Base-by-base conservation (phyloP, 2,113 vertebrate species). In the Hippocampus mohnikei region DNA sequence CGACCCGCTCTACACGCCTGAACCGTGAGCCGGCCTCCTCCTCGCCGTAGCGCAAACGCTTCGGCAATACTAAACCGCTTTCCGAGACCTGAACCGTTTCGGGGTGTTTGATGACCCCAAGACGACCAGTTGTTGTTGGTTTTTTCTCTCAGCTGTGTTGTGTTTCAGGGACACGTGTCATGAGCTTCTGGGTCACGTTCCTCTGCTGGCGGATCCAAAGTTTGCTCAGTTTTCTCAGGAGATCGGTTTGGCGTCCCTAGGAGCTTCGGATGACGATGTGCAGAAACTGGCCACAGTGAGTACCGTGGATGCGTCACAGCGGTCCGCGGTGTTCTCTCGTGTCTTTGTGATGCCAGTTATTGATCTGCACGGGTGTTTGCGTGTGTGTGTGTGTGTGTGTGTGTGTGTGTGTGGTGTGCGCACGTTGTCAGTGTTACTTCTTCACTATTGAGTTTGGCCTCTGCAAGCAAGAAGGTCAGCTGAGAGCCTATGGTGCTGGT, bases 221-320 rank as follows among this genome's bases (percentile, higher is more conserved):
- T 99, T 99, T 78, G 96, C 97, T 64, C 96, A 98, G 79, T 99
- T 99, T 92, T 98, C 95, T 56, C 97, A 99, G 88, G 97, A 99
- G 85, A 97, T 99, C 75, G 97, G 97, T 55, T 89, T 99, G 62
- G 96, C 97, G 0, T 99, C 97, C 4, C 90, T 99, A 74, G 96
- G 96, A 79, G 96, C 95, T 2, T 94, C 96, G 0, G 96, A 99
- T 71, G 95, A 97, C 75, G 96, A 97, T 53, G 95, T 99, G 46
- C 96, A 98, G 88, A 99, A 98, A 87, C 92, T 99, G 72, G 97
- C 97, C 74, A 98, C 97, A 0, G 97, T 99, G 86, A 95, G 96
- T 46, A 33, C 29, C 29, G 25, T 33, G 23, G 40, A 0, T 6
- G 27, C 58, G 7, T 16, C 15, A 5, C 55, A 58, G 18, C 23